Base-by-base conservation (phyloP, 1,140 invertebrate genomes). In the Polyergus mexicanus region DNA sequence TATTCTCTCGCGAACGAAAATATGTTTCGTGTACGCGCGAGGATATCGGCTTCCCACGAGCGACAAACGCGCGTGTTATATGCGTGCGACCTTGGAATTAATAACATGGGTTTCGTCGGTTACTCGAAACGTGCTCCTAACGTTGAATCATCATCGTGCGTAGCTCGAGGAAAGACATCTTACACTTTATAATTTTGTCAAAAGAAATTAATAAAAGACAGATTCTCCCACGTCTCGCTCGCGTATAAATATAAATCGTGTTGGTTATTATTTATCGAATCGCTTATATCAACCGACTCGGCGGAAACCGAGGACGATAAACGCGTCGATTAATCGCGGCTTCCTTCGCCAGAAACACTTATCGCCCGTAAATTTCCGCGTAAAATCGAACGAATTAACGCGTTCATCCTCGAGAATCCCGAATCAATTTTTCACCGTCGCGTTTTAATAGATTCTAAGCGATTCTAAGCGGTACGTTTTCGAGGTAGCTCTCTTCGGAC, bases 231-330 rank as follows among this genome's bases (percentile, higher is more conserved):
- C 3, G 13, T 54, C 54, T 72, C 51, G 32, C 0, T 47, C 11
- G 25, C 71, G 51, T 22, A 56, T 41, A 60, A 25, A 25, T 7
- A 16, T 5, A 10, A n/a, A 35, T 11, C 35, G n/a, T 19, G 35
- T 10, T 13, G 22, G 11, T 76, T 25, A 22, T 78, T 35, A 51
- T 78, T 54, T 68, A 22, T 38, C 19, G 44, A 54, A 54, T 76
- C 38, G 38, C 19, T 62, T 7, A 4, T 54, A 78, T 44, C 11
- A 66, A 69, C 28, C 41, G 60, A 41, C 44, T 56, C 63, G 32
- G 4, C 63, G 76, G 76, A 78, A 78, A 60, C 38, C 5, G 44
- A 69, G 32, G 5, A n/a, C 65, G 63, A 69, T 54, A 69, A 80
- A 80, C 10, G 25, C 63, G 75, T 10, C 44, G 28, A 28, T 60